A percentile compares a stretch with the other conserved stretches of the same genome.
These are phyloP conservation scores for rabbit (Oryctolagus cuniculus) DNA, from an alignment of 2,113 vertebrate genomes.

Conservation along the genomic window DNA sequence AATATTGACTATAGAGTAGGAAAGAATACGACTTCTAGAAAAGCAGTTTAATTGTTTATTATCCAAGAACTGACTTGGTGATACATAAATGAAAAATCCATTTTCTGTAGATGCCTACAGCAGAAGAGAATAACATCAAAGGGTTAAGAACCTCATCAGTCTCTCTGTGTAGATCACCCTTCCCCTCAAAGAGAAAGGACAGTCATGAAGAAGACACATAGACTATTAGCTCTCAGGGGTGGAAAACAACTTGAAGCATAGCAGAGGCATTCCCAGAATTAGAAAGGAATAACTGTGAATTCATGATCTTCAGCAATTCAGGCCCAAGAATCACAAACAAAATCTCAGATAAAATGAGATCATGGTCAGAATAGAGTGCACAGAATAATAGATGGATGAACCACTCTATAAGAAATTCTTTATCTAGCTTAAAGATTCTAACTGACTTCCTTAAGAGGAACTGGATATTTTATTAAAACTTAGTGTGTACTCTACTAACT, in stretches of 20 bases:
- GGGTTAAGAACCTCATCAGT: background rate
- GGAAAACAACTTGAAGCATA: background rate
- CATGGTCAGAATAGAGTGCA: background rate
- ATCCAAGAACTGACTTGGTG: background rate
- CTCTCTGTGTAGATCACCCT: background rate
- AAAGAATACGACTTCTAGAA: background rate
- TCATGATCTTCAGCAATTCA: background rate
- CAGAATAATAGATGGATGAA: background rate
- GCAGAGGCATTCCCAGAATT: background rate
- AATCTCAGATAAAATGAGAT: background rate
- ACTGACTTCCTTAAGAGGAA: background rate
- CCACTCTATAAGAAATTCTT: background rate
- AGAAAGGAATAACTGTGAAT: slow-evolving; percentile 34
- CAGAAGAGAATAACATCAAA: background rate
- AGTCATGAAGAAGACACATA: background rate
- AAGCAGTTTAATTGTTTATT: slow-evolving; percentile 44
- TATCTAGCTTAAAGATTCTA: slow-evolving; percentile 4
- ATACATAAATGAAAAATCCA: background rate
- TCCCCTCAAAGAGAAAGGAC: background rate
- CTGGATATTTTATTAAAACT: slow-evolving; percentile 43
- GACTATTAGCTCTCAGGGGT: background rate
- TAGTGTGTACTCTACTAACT: background rate
- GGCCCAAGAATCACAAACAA: background rate
- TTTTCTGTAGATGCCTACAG: slow-evolving; percentile 40
- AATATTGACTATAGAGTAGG: background rate